A percentile compares a stretch with the other conserved stretches of the same genome.
These are phyloP conservation scores for Drosophila gaucha DNA, from an alignment of 2,888 invertebrate species.

Conservation along the genomic window DNA sequence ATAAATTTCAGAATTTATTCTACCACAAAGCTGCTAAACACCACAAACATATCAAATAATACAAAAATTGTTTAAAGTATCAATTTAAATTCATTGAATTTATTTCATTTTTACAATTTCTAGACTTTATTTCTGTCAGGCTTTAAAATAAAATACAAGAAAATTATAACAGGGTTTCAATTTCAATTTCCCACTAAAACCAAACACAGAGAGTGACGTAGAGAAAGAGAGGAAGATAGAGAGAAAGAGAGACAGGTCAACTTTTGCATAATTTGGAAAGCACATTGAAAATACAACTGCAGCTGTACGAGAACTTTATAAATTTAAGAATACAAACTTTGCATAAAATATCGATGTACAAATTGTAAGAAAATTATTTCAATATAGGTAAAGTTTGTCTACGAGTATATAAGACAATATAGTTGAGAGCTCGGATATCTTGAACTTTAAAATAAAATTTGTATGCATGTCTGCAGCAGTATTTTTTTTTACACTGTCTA, in stretches of 20 bases:
- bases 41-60: background rate
- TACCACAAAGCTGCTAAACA: background rate
- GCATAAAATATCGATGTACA: slow-evolving; percentile 23
- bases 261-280: slow-evolving; percentile 47
- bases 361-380: background rate
- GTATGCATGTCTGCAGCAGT: slow-evolving; percentile 29
- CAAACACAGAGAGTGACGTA: background rate
- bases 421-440: background rate
- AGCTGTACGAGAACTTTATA: slow-evolving; percentile 14
- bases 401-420: background rate
- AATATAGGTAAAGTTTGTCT: background rate
- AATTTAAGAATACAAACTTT: slow-evolving; percentile 27
- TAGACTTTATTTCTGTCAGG: background rate
- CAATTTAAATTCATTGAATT: background rate
- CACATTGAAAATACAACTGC: slow-evolving; percentile 49
- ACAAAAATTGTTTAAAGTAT: background rate
- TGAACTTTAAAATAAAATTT: slow-evolving; percentile 22
- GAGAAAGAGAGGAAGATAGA: background rate
- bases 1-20: background rate
- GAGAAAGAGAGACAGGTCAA: background rate
- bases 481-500: slow-evolving; percentile 19
- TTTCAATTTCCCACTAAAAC: background rate
- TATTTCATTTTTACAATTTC: background rate
- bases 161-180: background rate
- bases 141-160: background rate